Base-by-base conservation (phyloP, 2,113 vertebrate genomes). In the Chaetura pelagica region DNA sequence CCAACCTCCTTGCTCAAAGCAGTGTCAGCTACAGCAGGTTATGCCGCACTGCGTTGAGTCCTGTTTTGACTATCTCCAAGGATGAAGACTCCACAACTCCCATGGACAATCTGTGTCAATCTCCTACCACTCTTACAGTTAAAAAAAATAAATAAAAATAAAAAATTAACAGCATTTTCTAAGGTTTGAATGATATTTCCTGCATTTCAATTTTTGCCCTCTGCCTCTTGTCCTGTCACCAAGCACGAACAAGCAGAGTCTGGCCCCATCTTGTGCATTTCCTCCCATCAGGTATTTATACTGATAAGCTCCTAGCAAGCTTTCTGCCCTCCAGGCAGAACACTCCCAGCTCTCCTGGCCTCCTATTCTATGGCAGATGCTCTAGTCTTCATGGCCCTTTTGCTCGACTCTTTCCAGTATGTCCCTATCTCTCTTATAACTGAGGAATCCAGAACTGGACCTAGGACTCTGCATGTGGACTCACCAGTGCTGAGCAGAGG, bases 91-190 rank as follows among this genome's bases (percentile, higher is more conserved):
- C 32, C 29, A 55, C 38, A 68, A 42, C 13, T 42, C 40, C 11
- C 40, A 9, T 42, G 40, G 40, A 42, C 40, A 42, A 42, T 42
- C n/a, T 21, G 11, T 54, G 55, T 17, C 55, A 63, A 23, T 18
- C 14, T 44, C 55, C 2, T 0, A n/a, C 9, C 14, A 49, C 6
- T 9, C 15, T 42, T 44, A 35, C 3, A 35, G 12, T 16, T 52
- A 29, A 32, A 40, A 11, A 21, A 35, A 32, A 12, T 8, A 32
- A 46, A 35, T 23, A 32, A 17, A 9, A 29, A 23, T 14, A 35
- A 10, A 40, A 26, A 12, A 11, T 38, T 38, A 38, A 51, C 29
- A 13, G 6, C 4, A 42, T 64, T 54, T 46, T 30, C 6, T 58
- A 49, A 57, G 13, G 18, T 38, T 67, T 42, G 9, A 52, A 44